phyloP scores from a whole-genome alignment of 2,113 vertebrate genomes.

The Gymnorhina tibicen region DNA sequence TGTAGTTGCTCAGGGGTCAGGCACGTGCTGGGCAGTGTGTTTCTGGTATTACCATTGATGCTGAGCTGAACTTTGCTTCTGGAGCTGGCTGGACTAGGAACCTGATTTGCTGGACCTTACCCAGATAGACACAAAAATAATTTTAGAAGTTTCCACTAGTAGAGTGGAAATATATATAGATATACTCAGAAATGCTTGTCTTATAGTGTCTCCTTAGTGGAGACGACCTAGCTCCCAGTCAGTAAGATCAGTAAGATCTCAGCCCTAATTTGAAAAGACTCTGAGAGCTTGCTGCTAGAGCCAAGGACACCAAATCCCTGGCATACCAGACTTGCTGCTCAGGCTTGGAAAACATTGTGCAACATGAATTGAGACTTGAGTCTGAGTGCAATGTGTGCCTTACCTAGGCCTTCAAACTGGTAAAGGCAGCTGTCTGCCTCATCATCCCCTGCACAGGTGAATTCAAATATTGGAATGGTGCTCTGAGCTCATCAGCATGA shows the following conservation, averaged over 20 bases:
- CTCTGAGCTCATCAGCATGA: not conserved
- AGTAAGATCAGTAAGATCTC: not conserved
- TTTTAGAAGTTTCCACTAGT: not conserved
- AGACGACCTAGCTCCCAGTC: not conserved
- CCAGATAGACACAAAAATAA: not conserved
- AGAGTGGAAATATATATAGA: too few species aligned
- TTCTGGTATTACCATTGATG: not conserved
- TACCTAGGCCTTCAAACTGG: not conserved
- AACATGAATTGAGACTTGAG: not conserved
- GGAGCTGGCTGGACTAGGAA: not conserved
- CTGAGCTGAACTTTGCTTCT: not conserved
- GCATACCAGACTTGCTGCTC: not conserved
- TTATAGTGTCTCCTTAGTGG: not conserved
- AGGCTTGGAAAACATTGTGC: not conserved
- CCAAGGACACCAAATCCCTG: not conserved
- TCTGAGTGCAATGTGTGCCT: not conserved
- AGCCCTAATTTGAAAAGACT: not conserved
- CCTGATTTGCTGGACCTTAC: not conserved
- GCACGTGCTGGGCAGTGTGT: rapidly evolving
- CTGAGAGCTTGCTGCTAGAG: not conserved
- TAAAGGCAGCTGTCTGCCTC: not conserved
- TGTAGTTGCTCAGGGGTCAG: not conserved
- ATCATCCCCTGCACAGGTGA: not conserved
- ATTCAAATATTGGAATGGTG: not conserved
- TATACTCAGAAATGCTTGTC: not conserved